Evolutionary conservation across 1,140 invertebrate genomes (phyloP).

Genomic region (Chymomyza costata): DNA sequence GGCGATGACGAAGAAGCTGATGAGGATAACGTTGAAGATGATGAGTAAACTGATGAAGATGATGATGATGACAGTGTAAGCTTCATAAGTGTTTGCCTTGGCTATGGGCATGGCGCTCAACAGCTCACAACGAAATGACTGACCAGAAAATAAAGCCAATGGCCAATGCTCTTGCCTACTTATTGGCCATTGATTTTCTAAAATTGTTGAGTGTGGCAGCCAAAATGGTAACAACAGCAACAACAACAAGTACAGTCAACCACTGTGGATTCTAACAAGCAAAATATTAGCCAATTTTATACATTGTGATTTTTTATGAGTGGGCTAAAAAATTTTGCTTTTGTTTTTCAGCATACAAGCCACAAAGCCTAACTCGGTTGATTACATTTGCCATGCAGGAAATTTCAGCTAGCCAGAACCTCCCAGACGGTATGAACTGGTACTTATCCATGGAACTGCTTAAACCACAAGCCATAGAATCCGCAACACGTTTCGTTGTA

Average conservation of each 20-base stretch:
- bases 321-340: slow-evolving; percentile 1
- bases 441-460: slow-evolving; percentile 44
- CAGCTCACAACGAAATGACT: slow-evolving; percentile 51
- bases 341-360: no score
- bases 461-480: slow-evolving; percentile 26
- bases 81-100: neutral
- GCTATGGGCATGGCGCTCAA: slow-evolving; percentile 36
- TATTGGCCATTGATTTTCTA: slow-evolving; percentile 68
- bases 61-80: slow-evolving; percentile 51
- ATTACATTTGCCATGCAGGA: no score
- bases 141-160: slow-evolving; percentile 60
- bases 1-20: no score
- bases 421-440: slow-evolving; percentile 32
- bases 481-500: slow-evolving; percentile 24
- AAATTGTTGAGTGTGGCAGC: slow-evolving; percentile 29
- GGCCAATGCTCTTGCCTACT: slow-evolving; percentile 61
- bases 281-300: slow-evolving; percentile 70
- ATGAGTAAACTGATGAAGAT: no score
- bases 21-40: no score
- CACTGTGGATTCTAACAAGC: slow-evolving; percentile 26
- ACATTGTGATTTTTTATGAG: slow-evolving; percentile 68
- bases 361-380: no score
- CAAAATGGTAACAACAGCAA: slow-evolving; percentile 11
- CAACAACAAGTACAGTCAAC: neutral
- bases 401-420: slow-evolving; percentile 11